phyloP scores from a whole-genome alignment of 2,113 vertebrate genomes.

The Scomber scombrus region DNA sequence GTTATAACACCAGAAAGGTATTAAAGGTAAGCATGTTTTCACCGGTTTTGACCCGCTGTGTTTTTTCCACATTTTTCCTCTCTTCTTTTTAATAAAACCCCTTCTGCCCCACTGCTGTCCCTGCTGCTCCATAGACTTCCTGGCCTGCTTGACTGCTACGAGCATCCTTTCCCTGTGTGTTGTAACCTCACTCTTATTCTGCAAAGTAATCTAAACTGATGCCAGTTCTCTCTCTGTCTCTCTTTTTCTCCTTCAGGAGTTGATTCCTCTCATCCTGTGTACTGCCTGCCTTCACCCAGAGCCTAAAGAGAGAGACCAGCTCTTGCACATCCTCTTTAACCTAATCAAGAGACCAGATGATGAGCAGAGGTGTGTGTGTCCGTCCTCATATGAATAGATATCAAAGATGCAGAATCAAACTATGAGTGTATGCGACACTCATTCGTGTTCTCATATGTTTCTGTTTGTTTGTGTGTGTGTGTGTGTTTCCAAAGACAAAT shows the following conservation, averaged over 20 bases:
- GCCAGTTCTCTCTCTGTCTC: constrained; percentile 18
- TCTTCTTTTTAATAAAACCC: constrained; percentile 14
- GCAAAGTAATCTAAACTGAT: constrained; percentile 28
- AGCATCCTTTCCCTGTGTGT: constrained; percentile 22
- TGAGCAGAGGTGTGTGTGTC: constrained; percentile 91
- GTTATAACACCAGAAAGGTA: constrained; percentile 14
- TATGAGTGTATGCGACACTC: neutral
- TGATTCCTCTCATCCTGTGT: constrained; percentile 97
- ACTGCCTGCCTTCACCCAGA: constrained; percentile 98
- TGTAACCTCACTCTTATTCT: neutral
- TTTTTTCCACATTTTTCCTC: constrained; percentile 22
- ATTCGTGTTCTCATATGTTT: constrained; percentile 1
- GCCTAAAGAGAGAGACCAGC: constrained; percentile 97
- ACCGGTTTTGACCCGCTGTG: constrained; percentile 8
- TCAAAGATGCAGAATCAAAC: neutral
- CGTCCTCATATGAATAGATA: no score
- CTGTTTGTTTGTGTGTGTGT: constrained; percentile 1
- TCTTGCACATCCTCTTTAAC: constrained; percentile 99
- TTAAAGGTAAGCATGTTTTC: constrained; percentile 41
- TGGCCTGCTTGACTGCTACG: constrained; percentile 52
- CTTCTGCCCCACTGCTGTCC: neutral
- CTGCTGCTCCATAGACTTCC: constrained; percentile 1
- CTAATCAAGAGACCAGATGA: constrained; percentile 99
- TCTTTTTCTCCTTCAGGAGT: constrained; percentile 85
- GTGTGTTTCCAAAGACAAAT: constrained; percentile 90